phyloP scores from a whole-genome alignment of 1,140 invertebrate species.

The Caenorhabditis latens region DNA sequence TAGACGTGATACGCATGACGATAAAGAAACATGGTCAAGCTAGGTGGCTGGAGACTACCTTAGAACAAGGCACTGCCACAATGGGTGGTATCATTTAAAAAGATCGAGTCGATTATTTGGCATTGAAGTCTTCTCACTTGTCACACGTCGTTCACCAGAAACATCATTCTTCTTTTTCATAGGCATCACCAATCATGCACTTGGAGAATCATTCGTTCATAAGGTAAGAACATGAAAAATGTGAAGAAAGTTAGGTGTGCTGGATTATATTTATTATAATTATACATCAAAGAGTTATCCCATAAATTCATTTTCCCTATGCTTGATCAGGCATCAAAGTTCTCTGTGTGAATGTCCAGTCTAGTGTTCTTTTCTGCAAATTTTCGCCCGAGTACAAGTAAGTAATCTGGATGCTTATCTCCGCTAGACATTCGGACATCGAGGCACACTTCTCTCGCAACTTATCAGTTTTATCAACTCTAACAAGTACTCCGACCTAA shows the following conservation, averaged over 20 bases:
- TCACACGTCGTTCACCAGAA: slow-evolving; percentile 4
- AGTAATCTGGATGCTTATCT: neutral
- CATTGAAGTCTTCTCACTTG: slow-evolving; percentile 34
- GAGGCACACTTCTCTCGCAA: slow-evolving; percentile 1
- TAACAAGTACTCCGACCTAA: neutral
- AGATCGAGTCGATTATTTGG: neutral
- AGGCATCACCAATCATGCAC: slow-evolving; percentile 13
- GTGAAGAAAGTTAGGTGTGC: neutral
- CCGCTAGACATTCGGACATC: slow-evolving; percentile 6
- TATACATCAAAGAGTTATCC: no score
- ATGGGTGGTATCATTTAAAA: slow-evolving; percentile 42
- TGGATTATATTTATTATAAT: neutral
- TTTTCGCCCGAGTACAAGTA: slow-evolving; percentile 6
- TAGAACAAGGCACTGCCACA: neutral
- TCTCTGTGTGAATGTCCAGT: neutral
- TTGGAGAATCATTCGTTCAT: neutral
- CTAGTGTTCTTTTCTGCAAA: slow-evolving; percentile 16
- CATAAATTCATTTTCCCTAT: neutral
- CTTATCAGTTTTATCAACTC: neutral
- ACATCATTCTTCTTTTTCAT: neutral
- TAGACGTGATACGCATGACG: slow-evolving; percentile 21
- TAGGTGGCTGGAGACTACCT: slow-evolving; percentile 1
- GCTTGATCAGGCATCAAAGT: slow-evolving; percentile 21
- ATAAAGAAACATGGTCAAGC: neutral
- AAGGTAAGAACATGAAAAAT: neutral